Evolutionary conservation across 2,113 vertebrate species (phyloP).

Genomic region (Mohoua ochrocephala): DNA sequence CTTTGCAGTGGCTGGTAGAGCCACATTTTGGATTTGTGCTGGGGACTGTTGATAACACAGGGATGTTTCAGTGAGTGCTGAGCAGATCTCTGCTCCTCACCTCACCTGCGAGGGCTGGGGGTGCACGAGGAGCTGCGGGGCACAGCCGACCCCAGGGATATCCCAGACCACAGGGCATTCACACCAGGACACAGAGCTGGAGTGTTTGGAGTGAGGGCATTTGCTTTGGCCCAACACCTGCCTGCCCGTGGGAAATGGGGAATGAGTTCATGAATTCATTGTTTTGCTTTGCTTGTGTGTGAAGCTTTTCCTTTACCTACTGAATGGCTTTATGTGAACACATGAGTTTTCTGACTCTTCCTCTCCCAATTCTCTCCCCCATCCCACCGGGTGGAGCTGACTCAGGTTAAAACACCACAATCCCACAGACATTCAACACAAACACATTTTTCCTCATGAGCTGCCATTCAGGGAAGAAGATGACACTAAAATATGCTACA

Average conservation of each 20-base stretch:
- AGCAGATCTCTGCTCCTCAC: background rate
- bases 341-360: background rate
- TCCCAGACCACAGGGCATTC: rapidly evolving
- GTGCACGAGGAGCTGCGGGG: background rate
- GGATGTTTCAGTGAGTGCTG: background rate
- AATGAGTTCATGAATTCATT: background rate
- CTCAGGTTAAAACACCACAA: background rate
- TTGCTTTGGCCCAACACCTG: background rate
- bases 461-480: rapidly evolving
- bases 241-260: background rate
- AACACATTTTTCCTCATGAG: no score
- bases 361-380: background rate
- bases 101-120: background rate
- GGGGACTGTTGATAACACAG: background rate
- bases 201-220: no score
- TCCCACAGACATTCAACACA: background rate
- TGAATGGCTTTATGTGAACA: background rate
- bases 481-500: background rate
- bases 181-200: rapidly evolving
- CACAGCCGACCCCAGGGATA: background rate
- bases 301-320: background rate
- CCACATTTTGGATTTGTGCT: background rate
- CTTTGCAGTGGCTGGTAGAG: background rate
- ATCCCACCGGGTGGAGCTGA: background rate
- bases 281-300: background rate